These are phyloP conservation scores for Zaprionus gabonicus DNA, from an alignment of 1,140 invertebrate species.

Conservation along the genomic window DNA sequence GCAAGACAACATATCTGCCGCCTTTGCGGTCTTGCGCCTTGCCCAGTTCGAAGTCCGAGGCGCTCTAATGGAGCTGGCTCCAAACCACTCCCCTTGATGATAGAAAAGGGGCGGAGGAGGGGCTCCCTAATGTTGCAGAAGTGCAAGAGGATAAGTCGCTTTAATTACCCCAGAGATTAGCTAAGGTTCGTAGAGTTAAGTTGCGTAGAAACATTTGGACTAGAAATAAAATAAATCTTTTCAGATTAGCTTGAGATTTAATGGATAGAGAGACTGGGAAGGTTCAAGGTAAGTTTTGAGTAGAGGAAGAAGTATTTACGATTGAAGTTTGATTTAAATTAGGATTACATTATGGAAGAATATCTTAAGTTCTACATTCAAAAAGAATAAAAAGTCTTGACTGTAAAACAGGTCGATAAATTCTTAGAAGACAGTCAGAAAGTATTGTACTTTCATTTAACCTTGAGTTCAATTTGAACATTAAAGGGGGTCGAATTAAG, in stretches of 20 bases:
- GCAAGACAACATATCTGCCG: constrained; percentile 51
- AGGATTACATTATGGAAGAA: neutral
- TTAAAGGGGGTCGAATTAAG: neutral
- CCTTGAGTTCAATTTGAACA: no score
- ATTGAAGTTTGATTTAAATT: neutral
- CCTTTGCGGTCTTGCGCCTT: constrained; percentile 39
- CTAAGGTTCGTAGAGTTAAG: neutral
- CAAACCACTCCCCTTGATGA: neutral
- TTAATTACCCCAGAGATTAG: neutral
- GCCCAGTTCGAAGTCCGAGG: constrained; percentile 24
- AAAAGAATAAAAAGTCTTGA: no score
- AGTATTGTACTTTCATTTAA: no score
- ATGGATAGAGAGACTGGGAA: neutral
- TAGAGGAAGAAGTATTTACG: neutral
- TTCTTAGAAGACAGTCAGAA: no score
- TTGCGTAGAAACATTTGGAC: neutral
- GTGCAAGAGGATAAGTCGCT: neutral
- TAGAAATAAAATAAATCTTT: neutral
- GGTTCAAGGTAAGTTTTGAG: neutral
- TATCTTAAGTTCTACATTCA: no score
- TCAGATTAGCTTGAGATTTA: neutral
- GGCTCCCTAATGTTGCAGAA: neutral
- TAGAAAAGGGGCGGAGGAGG: neutral
- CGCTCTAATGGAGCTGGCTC: constrained; percentile 7
- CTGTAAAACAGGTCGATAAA: no score